Conservation (phyloP, 2,888 invertebrate genomes). For the Thereva nobilitata region DNA sequence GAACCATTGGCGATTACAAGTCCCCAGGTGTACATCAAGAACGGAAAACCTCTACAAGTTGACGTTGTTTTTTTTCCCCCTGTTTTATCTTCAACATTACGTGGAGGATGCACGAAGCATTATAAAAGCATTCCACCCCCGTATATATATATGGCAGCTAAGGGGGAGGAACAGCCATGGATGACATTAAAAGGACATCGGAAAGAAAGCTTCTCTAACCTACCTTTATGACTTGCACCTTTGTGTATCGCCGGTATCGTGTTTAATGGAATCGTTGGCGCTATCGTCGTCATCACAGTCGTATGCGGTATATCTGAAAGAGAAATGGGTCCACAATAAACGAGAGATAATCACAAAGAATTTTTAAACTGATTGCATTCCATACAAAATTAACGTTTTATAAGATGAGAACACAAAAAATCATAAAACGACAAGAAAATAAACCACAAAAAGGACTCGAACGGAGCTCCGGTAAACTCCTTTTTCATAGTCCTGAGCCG, state of each 20-base stretch:
- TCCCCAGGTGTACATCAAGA: too few relatives aligned
- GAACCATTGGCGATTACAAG: too few relatives aligned
- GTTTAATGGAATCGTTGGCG: conserved; percentile 55
- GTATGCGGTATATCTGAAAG: conserved; percentile 57
- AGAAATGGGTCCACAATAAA: background rate
- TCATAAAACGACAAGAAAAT: conserved; percentile 12
- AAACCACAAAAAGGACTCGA: conserved; percentile 11
- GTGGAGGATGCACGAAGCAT: conserved; percentile 10
- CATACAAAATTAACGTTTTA: background rate
- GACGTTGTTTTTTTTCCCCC: conserved; percentile 12
- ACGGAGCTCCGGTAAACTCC: conserved; percentile 8
- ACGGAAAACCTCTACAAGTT: conserved; percentile 4
- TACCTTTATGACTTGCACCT: conserved; percentile 56
- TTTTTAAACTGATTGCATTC: conserved; percentile 7
- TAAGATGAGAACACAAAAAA: background rate
- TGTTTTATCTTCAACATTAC: background rate
- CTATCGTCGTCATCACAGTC: conserved; percentile 56
- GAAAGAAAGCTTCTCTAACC: conserved; percentile 39
- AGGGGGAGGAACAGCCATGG: background rate
- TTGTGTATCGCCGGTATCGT: conserved; percentile 53
- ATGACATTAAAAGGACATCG: conserved; percentile 31
- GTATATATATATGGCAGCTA: too few relatives aligned
- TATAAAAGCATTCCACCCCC: conserved; percentile 21
- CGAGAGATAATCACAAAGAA: background rate
- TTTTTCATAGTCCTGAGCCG: background rate